Evolutionary conservation across 2,888 invertebrate species (phyloP), one percentile per base, ranked within the genome.

Genomic region (Mystacides longicornis): DNA sequence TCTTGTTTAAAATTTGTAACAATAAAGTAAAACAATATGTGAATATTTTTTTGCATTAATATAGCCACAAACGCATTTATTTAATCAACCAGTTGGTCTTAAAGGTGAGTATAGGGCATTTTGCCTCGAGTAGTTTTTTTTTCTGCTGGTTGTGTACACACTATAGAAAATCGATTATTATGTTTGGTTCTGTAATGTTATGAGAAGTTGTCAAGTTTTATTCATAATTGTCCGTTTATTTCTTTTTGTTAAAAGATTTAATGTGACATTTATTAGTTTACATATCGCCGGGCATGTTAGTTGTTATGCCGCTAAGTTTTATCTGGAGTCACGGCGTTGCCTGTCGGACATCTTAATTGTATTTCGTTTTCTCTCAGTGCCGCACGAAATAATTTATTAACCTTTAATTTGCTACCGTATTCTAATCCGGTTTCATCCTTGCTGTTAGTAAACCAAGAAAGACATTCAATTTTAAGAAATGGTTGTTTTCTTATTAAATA

Each of bases 321-420:
- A 47, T 51, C 58, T 58, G 49, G 21, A 22, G 55, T 55, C 58
- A 58, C 58, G 58, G 58, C 52, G 52, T 48, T 52, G 52, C 37
- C 27, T 45, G 31, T 43, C 20, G 42, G 19, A 37, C 37, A 37
- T 37, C 21, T 37, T 42, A 9, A n/a, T 23, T 52, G 16, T 23
- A 42, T 23, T 27, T 45, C 37, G 7, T 14, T 14, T 37, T 37
- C 37, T 37, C 16, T 14, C 37, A 37, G 14, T 11, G 27, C 14
- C 3, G n/a, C 14, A 14, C 37, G 37, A 14, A n/a, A 7, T 27
- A n/a, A n/a, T n/a, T n/a, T n/a, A n/a, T n/a, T n/a, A n/a, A n/a
- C n/a, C n/a, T n/a, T n/a, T n/a, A n/a, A n/a, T n/a, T n/a, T n/a
- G n/a, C n/a, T n/a, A n/a, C n/a, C n/a, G n/a, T n/a, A n/a, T n/a